Base-by-base conservation (phyloP, 2,888 invertebrate genomes). In the Cosmia trapezina region DNA sequence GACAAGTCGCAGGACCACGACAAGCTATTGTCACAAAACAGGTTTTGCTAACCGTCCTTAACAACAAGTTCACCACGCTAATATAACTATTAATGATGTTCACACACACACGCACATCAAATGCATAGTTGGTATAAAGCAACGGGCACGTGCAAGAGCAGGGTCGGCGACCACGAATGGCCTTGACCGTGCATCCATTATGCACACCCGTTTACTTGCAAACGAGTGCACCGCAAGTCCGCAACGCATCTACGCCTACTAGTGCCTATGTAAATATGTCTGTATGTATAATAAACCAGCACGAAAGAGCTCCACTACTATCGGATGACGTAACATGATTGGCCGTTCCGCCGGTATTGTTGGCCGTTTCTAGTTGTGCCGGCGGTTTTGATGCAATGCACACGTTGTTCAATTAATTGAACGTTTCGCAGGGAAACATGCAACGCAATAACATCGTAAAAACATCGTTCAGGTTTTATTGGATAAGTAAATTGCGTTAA, bases 111-210 rank as follows among this genome's bases (percentile, higher is more conserved):
- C 81, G 86, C 84, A 85, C 68, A 80, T 73, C 76, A 79, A 81
- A 78, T 74, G 87, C 86, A 86, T 84, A 84, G 85, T 87, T 85
- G 86, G 89, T 89, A 91, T 90, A 90, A 93, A 94, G 93, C 93
- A 94, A 94, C 92, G 90, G 89, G 89, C 94, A 93, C 93, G 93
- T 94, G 94, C 91, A 91, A 89, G 87, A 88, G 87, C 87, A 78
- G 89, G 93, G 94, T 94, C 93, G 91, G 79, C 91, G 93, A 88
- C 92, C 93, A 92, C 90, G 85, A 86, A 76, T 90, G 95, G 85
- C 96, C 95, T 95, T 95, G 96, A 94, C 95, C 95, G 94, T 93
- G 92, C 93, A 94, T 94, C 93, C 92, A 95, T 95, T 95, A 95
- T 94, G 93, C 94, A 94, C 93, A 94, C 91, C 92, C 91, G 94